phyloP scores from a whole-genome alignment of 2,113 vertebrate species.

The Alethe diademata region DNA sequence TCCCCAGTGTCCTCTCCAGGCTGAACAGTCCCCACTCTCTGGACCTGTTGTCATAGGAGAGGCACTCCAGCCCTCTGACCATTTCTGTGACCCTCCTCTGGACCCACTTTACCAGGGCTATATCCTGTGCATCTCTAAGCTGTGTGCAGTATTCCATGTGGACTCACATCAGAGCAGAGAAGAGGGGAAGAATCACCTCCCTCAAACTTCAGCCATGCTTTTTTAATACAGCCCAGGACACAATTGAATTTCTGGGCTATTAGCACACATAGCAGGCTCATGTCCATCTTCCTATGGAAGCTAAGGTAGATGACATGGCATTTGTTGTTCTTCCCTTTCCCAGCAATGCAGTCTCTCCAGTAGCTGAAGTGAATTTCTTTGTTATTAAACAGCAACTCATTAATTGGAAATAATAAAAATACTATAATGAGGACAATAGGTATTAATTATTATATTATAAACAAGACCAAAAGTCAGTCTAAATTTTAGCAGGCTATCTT shows the following conservation, averaged over 20 bases:
- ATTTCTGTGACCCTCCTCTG: neutral
- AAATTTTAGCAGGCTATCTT: too few relatives aligned
- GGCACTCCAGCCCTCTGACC: neutral
- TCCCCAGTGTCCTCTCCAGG: neutral
- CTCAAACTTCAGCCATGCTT: neutral
- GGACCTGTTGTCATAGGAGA: neutral
- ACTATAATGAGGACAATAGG: neutral
- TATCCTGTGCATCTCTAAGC: neutral
- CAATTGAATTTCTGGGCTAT: neutral
- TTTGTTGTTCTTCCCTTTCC: neutral
- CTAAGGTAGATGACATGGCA: neutral
- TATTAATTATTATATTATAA: neutral
- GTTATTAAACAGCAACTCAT: neutral
- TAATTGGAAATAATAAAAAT: neutral
- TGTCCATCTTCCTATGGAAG: neutral
- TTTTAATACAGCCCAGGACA: neutral
- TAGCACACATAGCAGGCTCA: neutral
- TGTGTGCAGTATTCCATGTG: neutral
- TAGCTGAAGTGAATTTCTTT: neutral
- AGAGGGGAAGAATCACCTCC: neutral
- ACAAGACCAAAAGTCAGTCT: neutral
- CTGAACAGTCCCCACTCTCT: neutral
- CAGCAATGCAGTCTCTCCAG: neutral
- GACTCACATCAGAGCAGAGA: neutral
- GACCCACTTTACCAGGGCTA: neutral